Evolutionary conservation across 2,113 vertebrate species (phyloP).

Genomic region (Alethe diademata): DNA sequence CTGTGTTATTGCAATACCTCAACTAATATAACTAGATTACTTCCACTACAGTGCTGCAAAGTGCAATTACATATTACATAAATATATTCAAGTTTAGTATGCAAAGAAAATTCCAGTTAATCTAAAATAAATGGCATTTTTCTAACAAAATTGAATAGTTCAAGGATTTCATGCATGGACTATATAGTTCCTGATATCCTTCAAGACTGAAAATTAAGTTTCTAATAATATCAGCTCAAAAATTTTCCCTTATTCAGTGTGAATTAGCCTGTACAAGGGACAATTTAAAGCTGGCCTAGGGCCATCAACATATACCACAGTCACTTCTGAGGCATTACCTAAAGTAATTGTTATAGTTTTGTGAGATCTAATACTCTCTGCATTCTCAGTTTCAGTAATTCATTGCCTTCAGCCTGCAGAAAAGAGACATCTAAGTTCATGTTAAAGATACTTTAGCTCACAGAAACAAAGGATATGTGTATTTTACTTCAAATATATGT

Average conservation of each 20-base stretch:
- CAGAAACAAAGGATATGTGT: background rate
- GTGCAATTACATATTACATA: background rate
- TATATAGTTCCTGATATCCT: background rate
- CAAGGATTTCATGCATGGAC: background rate
- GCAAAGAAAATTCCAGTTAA: background rate
- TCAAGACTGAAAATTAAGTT: constrained; percentile 13
- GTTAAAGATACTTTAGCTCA: background rate
- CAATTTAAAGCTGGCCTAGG: background rate
- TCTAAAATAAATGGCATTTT: background rate
- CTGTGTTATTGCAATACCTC: background rate
- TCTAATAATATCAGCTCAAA: background rate
- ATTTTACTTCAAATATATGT: background rate
- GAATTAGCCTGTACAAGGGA: background rate
- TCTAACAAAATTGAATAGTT: background rate
- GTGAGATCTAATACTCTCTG: background rate
- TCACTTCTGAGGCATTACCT: background rate
- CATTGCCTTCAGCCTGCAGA: background rate
- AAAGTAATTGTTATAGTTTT: background rate
- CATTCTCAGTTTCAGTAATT: background rate
- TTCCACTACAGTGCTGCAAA: background rate
- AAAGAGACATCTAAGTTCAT: background rate
- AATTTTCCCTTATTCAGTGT: background rate
- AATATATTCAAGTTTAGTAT: background rate
- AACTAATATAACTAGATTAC: background rate
- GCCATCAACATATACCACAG: background rate